A percentile compares a stretch with the other conserved stretches of the same genome.
Evolutionary conservation across 2,113 vertebrate genomes (phyloP).

Genomic region (Zosterops japonicus): DNA sequence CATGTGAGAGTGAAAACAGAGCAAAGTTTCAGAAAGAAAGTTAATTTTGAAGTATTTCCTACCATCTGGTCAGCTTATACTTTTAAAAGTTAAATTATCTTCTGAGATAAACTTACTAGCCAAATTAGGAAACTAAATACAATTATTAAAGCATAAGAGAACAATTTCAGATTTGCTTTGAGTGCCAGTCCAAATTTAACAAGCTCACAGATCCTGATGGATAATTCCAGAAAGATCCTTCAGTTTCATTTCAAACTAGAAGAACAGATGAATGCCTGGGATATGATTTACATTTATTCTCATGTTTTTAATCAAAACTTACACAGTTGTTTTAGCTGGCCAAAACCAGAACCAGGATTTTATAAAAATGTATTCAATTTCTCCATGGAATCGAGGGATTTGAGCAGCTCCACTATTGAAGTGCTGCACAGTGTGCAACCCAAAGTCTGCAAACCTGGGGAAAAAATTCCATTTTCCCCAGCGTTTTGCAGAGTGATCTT

Average conservation of each 20-base stretch:
- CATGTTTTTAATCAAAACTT: constrained; percentile 61
- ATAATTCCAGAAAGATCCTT: constrained; percentile 38
- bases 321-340: constrained; percentile 35
- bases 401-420: neutral
- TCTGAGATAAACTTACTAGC: constrained; percentile 41
- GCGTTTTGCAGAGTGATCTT: neutral
- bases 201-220: neutral
- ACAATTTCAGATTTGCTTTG: constrained; percentile 26
- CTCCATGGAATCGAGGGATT: neutral
- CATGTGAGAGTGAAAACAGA: neutral
- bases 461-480: neutral
- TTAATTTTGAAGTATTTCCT: constrained; percentile 43
- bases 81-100: constrained; percentile 53
- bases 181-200: constrained; percentile 56
- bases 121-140: constrained; percentile 58
- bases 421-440: neutral
- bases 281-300: constrained; percentile 52
- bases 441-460: neutral
- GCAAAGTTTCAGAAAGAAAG: neutral
- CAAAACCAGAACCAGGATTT: constrained; percentile 53
- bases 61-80: neutral
- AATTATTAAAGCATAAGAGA: constrained; percentile 50
- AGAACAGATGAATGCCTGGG: constrained; percentile 30
- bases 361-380: constrained; percentile 10
- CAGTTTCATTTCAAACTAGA: constrained; percentile 44